Evolutionary conservation across 30 jellyfish, hydroid and myxozoan genomes (phyloP), one percentile per base, ranked within the genome.

Genomic region (Cassiopea andromeda): DNA sequence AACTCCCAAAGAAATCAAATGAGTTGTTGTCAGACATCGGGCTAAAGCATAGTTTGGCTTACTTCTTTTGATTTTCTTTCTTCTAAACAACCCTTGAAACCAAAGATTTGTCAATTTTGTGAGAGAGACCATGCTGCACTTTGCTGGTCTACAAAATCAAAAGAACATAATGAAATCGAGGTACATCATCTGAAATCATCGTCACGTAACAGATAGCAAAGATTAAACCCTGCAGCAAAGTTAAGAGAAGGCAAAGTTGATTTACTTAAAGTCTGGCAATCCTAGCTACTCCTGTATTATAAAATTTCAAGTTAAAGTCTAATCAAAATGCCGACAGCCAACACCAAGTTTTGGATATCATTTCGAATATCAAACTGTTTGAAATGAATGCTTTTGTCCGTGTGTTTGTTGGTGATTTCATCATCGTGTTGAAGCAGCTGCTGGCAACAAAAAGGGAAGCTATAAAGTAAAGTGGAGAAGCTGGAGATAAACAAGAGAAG

Each of bases 1-100:
- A 50, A 97, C 97, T 27, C 99, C 99, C 48, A 97, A 87, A 9
- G 98, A 97, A 45, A 94, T 97, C 72, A 97, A 91, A 49, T 97
- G 98, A 2, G 92, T 67, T 6, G 99, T 97, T 7, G 98, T 69
- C 49, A 97, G 80, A 79, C 99, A 97, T 87, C 95, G 82, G 49
- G 98, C 92, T 43, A 96, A 80, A 14, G 97, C 96, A 18, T 80
- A 87, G 17, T 46, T 75, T 44, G 86, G 92, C 47, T 80, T 49
- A 7, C 87, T 46, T 38, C 92, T 8, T 12, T 85, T 61, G 80
- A 66, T 48, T 46, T 91, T 60, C 83, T 96, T 96, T 44, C 99
- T 85, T 70, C 99, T 57, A 80, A 96, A 96, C 69, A 96, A 82
- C 17, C 92, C 90, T 43, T 88, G 77, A 75, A 96, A 96, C 99